Evolutionary conservation across 1,140 invertebrate genomes (phyloP).

Genomic region (Papilio dardanus): DNA sequence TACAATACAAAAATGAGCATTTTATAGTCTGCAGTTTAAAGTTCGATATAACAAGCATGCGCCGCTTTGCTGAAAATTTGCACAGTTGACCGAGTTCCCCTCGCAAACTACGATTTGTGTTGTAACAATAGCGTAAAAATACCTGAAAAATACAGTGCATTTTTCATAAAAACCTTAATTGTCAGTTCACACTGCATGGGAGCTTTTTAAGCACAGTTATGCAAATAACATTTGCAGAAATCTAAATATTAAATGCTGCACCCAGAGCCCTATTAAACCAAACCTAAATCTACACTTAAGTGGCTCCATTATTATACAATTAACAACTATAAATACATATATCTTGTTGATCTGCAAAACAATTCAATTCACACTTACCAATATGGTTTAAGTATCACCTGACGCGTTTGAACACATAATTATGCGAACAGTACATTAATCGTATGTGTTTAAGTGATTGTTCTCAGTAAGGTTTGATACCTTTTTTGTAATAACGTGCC

Average conservation of each 20-base stretch:
- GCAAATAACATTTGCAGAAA: no score
- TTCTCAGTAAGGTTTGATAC: conserved; percentile 4
- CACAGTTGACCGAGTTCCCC: conserved; percentile 1
- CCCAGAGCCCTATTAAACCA: no score
- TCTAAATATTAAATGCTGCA: no score
- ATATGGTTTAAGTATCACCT: background rate
- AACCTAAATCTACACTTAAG: no score
- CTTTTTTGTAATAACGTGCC: conserved; percentile 6
- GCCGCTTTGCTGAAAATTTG: background rate
- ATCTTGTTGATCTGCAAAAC: no score
- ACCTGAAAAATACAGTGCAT: background rate
- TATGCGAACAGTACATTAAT: background rate
- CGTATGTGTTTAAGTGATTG: background rate
- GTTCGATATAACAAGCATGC: conserved; percentile 9
- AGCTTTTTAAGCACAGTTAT: background rate
- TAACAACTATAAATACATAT: no score
- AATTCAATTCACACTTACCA: no score
- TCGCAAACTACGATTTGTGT: background rate
- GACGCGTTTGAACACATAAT: background rate
- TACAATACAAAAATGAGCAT: conserved; percentile 10
- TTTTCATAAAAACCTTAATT: background rate
- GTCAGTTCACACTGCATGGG: background rate
- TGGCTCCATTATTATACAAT: no score
- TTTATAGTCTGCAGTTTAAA: conserved; percentile 1
- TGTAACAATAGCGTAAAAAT: background rate